These are phyloP conservation scores for Hemithea aestivaria DNA, from an alignment of 2,888 invertebrate genomes.

Conservation along the genomic window DNA sequence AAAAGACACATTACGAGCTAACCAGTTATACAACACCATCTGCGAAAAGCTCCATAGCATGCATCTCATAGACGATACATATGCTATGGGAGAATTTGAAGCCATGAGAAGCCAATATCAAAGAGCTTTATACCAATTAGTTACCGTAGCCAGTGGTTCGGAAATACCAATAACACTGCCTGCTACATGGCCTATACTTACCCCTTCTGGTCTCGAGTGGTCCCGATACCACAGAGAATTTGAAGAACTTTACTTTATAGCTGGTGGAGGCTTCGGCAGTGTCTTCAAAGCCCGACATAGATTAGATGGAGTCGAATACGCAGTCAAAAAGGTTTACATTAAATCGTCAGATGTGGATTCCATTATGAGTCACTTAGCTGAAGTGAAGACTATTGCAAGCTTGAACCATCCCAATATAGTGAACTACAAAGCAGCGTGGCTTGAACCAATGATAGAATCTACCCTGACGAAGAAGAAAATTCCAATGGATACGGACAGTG, in stretches of 20 bases:
- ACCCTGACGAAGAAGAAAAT: slow-evolving; percentile 57
- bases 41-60: slow-evolving; percentile 83
- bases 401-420: slow-evolving; percentile 89
- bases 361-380: slow-evolving; percentile 83
- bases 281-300: slow-evolving; percentile 87
- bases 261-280: slow-evolving; percentile 87
- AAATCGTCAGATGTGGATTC: slow-evolving; percentile 81
- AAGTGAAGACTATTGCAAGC: slow-evolving; percentile 89
- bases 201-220: slow-evolving; percentile 75
- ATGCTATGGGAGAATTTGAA: slow-evolving; percentile 84
- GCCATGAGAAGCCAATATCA: slow-evolving; percentile 84
- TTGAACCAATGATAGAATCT: slow-evolving; percentile 82
- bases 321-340: slow-evolving; percentile 87
- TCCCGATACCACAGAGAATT: slow-evolving; percentile 85
- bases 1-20: slow-evolving; percentile 77
- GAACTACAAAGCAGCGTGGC: slow-evolving; percentile 90
- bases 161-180: slow-evolving; percentile 72
- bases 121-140: slow-evolving; percentile 81
- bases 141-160: slow-evolving; percentile 78
- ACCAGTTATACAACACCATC: slow-evolving; percentile 81
- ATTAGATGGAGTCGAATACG: slow-evolving; percentile 87
- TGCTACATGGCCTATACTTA: slow-evolving; percentile 72
- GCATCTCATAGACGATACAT: slow-evolving; percentile 85
- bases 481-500: slow-evolving; percentile 60
- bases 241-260: slow-evolving; percentile 83